phyloP scores from a whole-genome alignment of 2,113 vertebrate species.

The Sminthopsis crassicaudata region DNA sequence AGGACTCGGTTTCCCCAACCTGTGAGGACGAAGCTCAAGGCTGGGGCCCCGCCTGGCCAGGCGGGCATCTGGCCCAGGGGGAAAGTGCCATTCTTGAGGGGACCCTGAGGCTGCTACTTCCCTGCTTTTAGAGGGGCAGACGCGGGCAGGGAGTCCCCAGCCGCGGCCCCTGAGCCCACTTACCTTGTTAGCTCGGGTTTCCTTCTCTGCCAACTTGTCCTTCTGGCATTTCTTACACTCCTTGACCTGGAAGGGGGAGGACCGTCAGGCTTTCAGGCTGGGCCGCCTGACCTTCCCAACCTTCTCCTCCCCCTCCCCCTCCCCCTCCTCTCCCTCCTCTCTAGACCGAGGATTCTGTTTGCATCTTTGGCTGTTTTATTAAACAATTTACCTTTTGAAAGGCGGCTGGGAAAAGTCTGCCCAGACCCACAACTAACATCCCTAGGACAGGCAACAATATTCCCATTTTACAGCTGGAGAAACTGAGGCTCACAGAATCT shows the following conservation, averaged over 20 bases:
- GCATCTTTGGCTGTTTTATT: not conserved
- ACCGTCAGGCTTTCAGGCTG: not conserved
- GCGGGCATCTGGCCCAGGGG: not conserved
- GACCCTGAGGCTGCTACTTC: no score
- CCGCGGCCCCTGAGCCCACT: not conserved
- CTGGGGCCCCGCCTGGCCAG: not conserved
- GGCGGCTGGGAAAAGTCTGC: not conserved
- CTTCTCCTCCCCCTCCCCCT: no score
- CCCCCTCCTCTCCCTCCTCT: no score
- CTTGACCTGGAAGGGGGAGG: not conserved
- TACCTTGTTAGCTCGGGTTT: not conserved
- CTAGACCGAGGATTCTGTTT: no score
- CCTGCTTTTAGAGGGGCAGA: not conserved
- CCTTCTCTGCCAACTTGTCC: not conserved
- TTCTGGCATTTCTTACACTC: not conserved
- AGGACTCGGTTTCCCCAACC: not conserved
- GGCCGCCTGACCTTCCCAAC: not conserved
- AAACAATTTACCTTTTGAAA: not conserved
- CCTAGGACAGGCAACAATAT: not conserved
- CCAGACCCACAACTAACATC: not conserved
- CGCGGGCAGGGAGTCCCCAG: not conserved
- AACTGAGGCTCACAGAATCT: not conserved
- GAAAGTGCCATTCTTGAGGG: not conserved
- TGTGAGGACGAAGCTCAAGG: not conserved
- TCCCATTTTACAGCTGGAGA: not conserved